These are phyloP conservation scores for Alcedo atthis DNA, from an alignment of 2,797 vertebrate genomes.

Conservation along the genomic window DNA sequence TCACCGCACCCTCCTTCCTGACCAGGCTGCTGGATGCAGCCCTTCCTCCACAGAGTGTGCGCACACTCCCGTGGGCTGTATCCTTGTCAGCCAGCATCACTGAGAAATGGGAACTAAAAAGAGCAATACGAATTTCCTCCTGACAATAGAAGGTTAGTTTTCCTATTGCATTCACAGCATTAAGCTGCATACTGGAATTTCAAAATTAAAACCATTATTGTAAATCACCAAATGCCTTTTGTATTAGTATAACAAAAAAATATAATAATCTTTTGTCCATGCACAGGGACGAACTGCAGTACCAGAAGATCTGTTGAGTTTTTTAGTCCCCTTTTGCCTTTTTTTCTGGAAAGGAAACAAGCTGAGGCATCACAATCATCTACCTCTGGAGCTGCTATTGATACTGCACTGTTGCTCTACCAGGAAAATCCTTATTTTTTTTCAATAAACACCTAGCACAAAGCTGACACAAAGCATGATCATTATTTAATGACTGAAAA, in stretches of 20 bases:
- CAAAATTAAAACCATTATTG: neutral
- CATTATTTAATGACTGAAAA: constrained; percentile 56
- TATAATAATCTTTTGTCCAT: neutral
- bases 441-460: constrained; percentile 23
- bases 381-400: constrained; percentile 28
- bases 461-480: constrained; percentile 19
- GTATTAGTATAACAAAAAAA: neutral
- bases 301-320: neutral
- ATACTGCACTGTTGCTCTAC: constrained; percentile 4
- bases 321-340: neutral
- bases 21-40: neutral
- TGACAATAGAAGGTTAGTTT: neutral
- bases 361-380: constrained; percentile 15
- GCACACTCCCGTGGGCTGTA: fast-evolving
- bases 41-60: neutral
- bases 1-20: neutral
- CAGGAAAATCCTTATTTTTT: constrained; percentile 45
- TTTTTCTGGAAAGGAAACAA: constrained; percentile 29
- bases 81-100: neutral
- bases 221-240: neutral
- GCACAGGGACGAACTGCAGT: neutral
- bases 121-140: neutral
- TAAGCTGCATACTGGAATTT: neutral
- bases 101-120: neutral
- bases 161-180: neutral